These are phyloP conservation scores for Myopa testacea DNA, from an alignment of 2,888 invertebrate genomes.

Conservation along the genomic window DNA sequence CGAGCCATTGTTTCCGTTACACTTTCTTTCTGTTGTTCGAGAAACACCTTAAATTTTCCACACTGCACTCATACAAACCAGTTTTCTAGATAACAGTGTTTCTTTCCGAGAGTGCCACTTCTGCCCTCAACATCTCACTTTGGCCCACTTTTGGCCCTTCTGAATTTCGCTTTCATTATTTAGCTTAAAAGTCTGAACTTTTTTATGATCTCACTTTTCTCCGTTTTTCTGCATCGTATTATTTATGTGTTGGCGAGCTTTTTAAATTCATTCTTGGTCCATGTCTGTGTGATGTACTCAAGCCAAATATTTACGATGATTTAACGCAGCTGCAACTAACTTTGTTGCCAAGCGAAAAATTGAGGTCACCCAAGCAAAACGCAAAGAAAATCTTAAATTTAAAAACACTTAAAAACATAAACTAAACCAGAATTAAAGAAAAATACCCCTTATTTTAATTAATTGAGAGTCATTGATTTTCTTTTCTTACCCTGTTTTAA, in stretches of 20 bases:
- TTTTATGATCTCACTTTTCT: not conserved
- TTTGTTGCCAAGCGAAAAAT: constrained; percentile 36
- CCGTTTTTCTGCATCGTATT: not conserved
- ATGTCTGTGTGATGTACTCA: constrained; percentile 12
- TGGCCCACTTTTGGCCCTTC: not conserved
- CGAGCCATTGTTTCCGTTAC: not conserved
- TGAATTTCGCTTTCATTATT: not conserved
- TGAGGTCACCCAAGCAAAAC: constrained; percentile 28
- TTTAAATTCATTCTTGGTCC: constrained; percentile 28
- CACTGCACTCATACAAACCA: not conserved
- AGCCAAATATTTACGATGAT: not conserved
- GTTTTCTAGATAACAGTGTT: not conserved
- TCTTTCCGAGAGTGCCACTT: not conserved
- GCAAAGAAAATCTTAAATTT: not conserved
- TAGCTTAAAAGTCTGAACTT: not conserved
- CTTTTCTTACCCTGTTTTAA: too few relatives aligned
- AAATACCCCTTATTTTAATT: too few relatives aligned
- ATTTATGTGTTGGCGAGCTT: constrained; percentile 22
- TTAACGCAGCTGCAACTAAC: not conserved
- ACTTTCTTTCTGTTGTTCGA: not conserved
- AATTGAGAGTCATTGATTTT: too few relatives aligned
- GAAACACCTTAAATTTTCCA: not conserved
- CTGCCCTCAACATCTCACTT: not conserved
- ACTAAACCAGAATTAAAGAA: too few relatives aligned
- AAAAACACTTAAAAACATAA: too few relatives aligned